phyloP scores from a whole-genome alignment of 2,888 invertebrate genomes.

The Corythucha ciliata region DNA sequence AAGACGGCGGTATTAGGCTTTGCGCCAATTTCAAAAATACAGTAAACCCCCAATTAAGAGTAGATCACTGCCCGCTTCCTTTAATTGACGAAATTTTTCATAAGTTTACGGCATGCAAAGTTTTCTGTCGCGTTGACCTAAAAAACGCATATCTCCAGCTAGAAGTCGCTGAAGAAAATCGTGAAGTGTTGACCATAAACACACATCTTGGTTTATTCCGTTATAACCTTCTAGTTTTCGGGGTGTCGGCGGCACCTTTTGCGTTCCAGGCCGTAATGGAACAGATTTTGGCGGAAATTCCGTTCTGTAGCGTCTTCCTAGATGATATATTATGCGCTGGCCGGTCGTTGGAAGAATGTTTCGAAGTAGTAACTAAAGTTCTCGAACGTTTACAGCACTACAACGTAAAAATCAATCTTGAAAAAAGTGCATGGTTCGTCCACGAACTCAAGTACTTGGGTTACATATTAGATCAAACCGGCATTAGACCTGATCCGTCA shows the following conservation, averaged over 20 bases:
- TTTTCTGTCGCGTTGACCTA: conserved; percentile 6
- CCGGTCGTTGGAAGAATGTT: not conserved
- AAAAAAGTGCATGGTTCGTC: conserved; percentile 1
- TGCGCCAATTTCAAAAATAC: conserved; percentile 4
- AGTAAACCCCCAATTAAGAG: conserved; percentile 13
- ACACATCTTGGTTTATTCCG: conserved; percentile 10
- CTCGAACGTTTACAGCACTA: not conserved
- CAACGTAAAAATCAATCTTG: not conserved
- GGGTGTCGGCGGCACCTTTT: not conserved
- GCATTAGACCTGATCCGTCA: not conserved
- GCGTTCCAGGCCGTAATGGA: conserved; percentile 8
- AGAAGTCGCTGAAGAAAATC: not conserved
- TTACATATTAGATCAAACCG: not conserved
- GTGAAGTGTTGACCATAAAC: not conserved
- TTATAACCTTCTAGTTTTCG: not conserved
- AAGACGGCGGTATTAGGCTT: conserved; percentile 13
- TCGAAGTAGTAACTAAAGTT: not conserved
- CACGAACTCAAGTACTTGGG: not conserved
- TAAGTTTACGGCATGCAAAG: conserved; percentile 6
- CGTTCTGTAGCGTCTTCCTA: not conserved
- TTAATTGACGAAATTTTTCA: conserved; percentile 18
- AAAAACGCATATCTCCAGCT: not conserved
- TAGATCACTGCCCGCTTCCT: conserved; percentile 24
- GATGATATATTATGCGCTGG: conserved; percentile 7
- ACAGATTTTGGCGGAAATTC: not conserved